Conservation (phyloP, 2,113 vertebrate genomes). For the Pseudonaja textilis region DNA sequence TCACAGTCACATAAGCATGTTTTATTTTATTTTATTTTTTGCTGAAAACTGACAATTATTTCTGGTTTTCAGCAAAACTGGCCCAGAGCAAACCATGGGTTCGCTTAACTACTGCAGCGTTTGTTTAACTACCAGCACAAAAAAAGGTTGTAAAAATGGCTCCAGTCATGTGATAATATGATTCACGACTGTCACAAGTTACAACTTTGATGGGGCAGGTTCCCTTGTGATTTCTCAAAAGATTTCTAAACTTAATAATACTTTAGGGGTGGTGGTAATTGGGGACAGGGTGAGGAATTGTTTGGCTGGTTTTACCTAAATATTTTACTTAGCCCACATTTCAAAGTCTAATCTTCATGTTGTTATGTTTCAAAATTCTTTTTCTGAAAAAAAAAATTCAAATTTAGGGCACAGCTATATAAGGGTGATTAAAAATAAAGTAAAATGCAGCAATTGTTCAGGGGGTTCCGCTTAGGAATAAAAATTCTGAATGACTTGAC, state of each 20-base stretch:
- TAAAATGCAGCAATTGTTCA: neutral
- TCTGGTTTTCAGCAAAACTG: too few species aligned
- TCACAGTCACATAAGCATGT: too few species aligned
- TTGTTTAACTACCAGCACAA: too few species aligned
- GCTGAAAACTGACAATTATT: neutral
- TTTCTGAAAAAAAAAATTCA: neutral
- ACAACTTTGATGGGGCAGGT: neutral
- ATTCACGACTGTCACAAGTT: neutral
- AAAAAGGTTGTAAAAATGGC: too few species aligned
- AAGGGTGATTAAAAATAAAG: neutral
- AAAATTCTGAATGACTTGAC: neutral
- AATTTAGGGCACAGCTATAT: neutral
- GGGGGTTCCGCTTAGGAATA: neutral
- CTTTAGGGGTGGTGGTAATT: neutral
- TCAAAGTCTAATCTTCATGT: neutral
- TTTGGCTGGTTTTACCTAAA: neutral
- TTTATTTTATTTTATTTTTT: neutral
- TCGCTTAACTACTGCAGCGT: too few species aligned
- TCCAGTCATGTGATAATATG: neutral
- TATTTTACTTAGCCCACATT: neutral
- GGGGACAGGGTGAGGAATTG: neutral
- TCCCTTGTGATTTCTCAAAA: neutral
- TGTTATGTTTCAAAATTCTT: neutral
- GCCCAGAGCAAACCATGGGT: too few species aligned
- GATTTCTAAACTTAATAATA: neutral